These are phyloP conservation scores for Helicolenus hilgendorfi DNA, from an alignment of 2,797 vertebrate genomes.

Conservation along the genomic window DNA sequence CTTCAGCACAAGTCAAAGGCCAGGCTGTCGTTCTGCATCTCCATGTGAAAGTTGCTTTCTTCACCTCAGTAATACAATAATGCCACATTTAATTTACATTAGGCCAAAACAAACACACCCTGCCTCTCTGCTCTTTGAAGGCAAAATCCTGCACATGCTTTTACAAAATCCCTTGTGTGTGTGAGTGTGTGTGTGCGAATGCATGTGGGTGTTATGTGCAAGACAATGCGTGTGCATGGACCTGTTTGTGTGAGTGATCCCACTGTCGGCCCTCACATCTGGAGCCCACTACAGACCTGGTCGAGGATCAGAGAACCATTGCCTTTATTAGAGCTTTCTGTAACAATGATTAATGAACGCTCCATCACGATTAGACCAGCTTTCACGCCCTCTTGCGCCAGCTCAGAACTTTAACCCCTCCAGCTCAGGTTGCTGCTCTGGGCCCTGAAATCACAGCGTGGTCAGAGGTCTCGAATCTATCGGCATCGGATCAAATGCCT, in stretches of 20 bases:
- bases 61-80: slow-evolving; percentile 15
- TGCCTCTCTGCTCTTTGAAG: slow-evolving; percentile 6
- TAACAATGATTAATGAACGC: slow-evolving; percentile 84
- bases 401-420: slow-evolving; percentile 49
- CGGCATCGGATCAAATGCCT: slow-evolving; percentile 65
- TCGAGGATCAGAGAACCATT: slow-evolving; percentile 70
- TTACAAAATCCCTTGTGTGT: not conserved
- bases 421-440: slow-evolving; percentile 68
- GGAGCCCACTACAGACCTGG: slow-evolving; percentile 62
- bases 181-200: not conserved
- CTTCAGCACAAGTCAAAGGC: slow-evolving; percentile 19
- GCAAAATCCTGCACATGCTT: slow-evolving; percentile 20
- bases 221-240: slow-evolving; percentile 14
- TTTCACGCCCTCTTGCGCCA: slow-evolving; percentile 67
- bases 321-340: slow-evolving; percentile 53
- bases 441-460: slow-evolving; percentile 43
- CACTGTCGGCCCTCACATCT: slow-evolving; percentile 72
- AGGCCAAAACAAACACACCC: slow-evolving; percentile 46
- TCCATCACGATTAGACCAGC: slow-evolving; percentile 48
- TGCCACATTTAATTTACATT: slow-evolving; percentile 3
- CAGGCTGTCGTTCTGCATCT: not conserved
- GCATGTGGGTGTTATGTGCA: not conserved
- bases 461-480: slow-evolving; percentile 72
- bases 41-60: slow-evolving; percentile 41
- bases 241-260: not conserved